Conservation (phyloP, 1,140 invertebrate species). For the Heterodera carotae region DNA sequence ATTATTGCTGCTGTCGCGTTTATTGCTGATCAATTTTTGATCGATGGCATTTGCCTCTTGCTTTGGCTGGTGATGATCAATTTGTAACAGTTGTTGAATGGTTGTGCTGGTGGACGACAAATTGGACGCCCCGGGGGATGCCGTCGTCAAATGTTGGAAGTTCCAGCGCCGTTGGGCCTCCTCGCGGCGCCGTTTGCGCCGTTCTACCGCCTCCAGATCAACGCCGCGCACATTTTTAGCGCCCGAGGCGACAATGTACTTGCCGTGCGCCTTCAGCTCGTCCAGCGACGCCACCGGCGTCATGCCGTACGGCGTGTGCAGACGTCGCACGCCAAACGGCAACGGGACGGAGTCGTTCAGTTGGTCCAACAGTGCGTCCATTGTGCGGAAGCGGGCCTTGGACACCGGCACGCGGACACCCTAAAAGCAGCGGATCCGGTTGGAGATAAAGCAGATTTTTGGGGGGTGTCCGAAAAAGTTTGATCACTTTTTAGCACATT, state of each 20-base stretch:
- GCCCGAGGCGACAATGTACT: slow-evolving; percentile 61
- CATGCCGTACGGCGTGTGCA: slow-evolving; percentile 59
- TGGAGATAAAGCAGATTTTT: too few relatives aligned
- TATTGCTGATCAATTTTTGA: not conserved
- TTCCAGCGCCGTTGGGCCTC: slow-evolving; percentile 35
- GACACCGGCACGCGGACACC: slow-evolving; percentile 62
- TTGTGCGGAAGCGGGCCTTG: slow-evolving; percentile 62
- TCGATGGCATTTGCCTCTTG: not conserved
- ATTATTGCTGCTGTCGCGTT: too few relatives aligned
- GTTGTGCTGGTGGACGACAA: not conserved
- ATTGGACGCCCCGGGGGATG: not conserved
- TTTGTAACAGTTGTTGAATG: slow-evolving; percentile 21
- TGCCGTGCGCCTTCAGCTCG: slow-evolving; percentile 61
- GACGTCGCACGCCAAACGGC: slow-evolving; percentile 59
- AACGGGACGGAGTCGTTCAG: slow-evolving; percentile 56
- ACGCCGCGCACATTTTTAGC: slow-evolving; percentile 46
- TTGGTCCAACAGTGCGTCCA: slow-evolving; percentile 59
- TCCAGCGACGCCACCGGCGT: slow-evolving; percentile 54
- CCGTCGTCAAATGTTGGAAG: slow-evolving; percentile 22
- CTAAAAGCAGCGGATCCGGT: slow-evolving; percentile 45
- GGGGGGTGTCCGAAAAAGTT: too few relatives aligned
- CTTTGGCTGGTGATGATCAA: not conserved
- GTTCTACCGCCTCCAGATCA: slow-evolving; percentile 60
- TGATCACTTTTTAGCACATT: slow-evolving; percentile 12
- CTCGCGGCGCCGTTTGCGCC: slow-evolving; percentile 42